These are phyloP conservation scores for Drosophila burlai DNA, from an alignment of 1,140 invertebrate species.

Conservation along the genomic window DNA sequence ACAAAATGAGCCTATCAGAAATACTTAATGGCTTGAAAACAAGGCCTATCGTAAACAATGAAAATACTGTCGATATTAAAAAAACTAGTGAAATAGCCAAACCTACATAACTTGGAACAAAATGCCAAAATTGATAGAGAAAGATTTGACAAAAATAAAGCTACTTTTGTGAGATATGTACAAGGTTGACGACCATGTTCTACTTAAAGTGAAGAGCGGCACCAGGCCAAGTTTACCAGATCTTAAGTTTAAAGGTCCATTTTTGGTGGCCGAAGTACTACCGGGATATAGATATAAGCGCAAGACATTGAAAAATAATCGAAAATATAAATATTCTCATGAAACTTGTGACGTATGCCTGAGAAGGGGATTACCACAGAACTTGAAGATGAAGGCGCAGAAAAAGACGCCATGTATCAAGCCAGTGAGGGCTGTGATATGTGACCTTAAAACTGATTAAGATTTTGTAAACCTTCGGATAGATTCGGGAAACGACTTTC, in stretches of 20 bases:
- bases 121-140: not conserved
- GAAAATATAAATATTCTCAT: not conserved
- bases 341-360: not conserved
- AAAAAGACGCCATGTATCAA: not conserved
- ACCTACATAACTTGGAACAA: not conserved
- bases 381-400: not conserved
- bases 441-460: not conserved
- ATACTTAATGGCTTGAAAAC: not conserved
- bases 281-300: not conserved
- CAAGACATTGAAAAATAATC: not conserved
- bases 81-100: not conserved
- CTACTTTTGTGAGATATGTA: not conserved
- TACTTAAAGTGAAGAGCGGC: not conserved
- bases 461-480: not conserved
- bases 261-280: not conserved
- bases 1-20: not conserved
- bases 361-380: not conserved
- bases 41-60: not conserved
- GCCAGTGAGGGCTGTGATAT: not conserved
- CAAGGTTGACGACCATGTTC: not conserved
- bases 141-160: not conserved
- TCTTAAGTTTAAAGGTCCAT: not conserved
- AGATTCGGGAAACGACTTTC: not conserved
- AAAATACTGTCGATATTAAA: not conserved
- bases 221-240: not conserved